Base-by-base conservation (phyloP, 2,888 invertebrate species). In the Drosophila fungiperda region DNA sequence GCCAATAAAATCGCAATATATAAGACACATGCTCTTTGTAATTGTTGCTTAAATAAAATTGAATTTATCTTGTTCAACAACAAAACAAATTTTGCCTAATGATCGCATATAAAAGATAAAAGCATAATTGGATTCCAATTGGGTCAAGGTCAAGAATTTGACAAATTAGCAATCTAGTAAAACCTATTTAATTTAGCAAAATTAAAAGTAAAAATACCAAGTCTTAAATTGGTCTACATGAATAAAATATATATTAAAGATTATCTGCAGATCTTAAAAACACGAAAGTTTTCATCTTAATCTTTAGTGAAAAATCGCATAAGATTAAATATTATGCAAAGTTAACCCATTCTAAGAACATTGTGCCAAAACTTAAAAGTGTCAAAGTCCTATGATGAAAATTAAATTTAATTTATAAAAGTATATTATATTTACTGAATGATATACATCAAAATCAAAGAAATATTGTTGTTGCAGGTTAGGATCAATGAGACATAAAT, bases 1-100 rank as follows among this genome's bases (percentile, higher is more conserved):
- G 67, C 73, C 74, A 73, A 85, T 83, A 82, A 88, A 88, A 72
- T 38, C 45, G 38, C 69, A 76, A 80, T 83, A 67, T 62, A 59
- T 36, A 48, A 69, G 38, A 50, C 54, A 62, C 12, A 62, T 76
- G 58, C 26, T 64, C 36, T 54, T 61, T 50, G 57, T 68, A 65
- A 82, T 84, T 66, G 73, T 64, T 74, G 67, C 82, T 69, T 53
- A 61, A 66, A 49, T 66, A 59, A 72, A 75, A 84, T 76, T 82
- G 54, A 66, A 74, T 60, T 71, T 73, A 67, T 87, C 67, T 70
- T 63, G 76, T 72, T 36, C 53, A 8, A 7, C 64, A 33, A 77
- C 72, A 53, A 83, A 73, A 20, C 15, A 62, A n/a, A 48, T 15
- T 26, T 26, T 48, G 53, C 26, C 8, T 17, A 59, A 63, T 50